Percentiles rank a stretch among this genome's conserved stretches.
Evolutionary conservation across 2,888 invertebrate genomes (phyloP).

Genomic region (Nephrotoma guestfalica): DNA sequence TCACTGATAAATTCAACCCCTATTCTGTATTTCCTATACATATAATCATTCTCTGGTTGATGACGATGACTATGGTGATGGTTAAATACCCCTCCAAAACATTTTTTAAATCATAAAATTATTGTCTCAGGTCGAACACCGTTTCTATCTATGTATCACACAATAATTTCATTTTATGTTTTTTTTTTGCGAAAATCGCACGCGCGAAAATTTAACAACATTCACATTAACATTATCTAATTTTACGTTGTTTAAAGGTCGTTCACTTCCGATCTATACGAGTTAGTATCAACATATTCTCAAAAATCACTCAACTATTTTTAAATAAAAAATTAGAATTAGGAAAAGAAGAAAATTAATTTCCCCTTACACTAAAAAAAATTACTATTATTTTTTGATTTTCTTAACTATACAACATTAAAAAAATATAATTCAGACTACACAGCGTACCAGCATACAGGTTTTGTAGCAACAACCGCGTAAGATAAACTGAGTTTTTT

Average conservation of each 20-base stretch:
- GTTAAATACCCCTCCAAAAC: not conserved
- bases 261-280: not conserved
- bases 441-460: not conserved
- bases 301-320: not conserved
- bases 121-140: conserved; percentile 1
- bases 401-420: not conserved
- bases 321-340: not conserved
- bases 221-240: not conserved
- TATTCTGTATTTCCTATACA: not conserved
- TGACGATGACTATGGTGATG: not conserved
- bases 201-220: not conserved
- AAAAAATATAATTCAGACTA: not conserved
- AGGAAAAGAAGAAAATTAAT: not conserved
- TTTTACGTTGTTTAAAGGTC: conserved; percentile 1
- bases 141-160: not conserved
- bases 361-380: not conserved
- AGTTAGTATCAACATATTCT: not conserved
- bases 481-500: not conserved
- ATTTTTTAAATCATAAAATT: not conserved
- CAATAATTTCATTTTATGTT: not conserved
- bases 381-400: not conserved
- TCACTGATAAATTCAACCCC: not conserved
- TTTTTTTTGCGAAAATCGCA: not conserved
- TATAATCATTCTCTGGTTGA: not conserved
- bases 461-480: not conserved